These are phyloP conservation scores for Rotaria macrura DNA, from an alignment of 2,888 invertebrate genomes.

Conservation along the genomic window DNA sequence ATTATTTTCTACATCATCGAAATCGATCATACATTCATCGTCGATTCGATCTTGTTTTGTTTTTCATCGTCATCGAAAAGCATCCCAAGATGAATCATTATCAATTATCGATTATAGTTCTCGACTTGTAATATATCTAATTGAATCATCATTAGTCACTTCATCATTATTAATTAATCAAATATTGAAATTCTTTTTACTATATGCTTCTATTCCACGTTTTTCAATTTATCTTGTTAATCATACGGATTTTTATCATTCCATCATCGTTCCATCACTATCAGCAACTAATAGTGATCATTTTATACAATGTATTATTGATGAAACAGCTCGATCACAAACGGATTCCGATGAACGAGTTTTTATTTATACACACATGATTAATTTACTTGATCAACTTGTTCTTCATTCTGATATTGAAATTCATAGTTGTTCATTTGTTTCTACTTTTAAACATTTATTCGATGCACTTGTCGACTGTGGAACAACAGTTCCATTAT, in stretches of 20 bases:
- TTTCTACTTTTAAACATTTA: neutral
- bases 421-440: neutral
- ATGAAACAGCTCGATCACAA: constrained; percentile 20
- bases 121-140: neutral
- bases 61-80: neutral
- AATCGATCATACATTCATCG: neutral
- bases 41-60: neutral
- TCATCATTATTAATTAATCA: neutral
- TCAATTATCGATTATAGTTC: neutral
- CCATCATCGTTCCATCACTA: neutral
- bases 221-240: neutral
- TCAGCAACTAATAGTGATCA: neutral
- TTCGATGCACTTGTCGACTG: neutral
- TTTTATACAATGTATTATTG: neutral
- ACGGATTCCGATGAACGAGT: neutral
- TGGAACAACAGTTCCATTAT: constrained; percentile 8
- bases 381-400: neutral
- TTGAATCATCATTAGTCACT: neutral
- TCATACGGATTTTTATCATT: neutral
- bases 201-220: neutral
- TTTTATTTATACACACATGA: neutral
- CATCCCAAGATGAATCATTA: neutral
- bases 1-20: neutral
- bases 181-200: neutral
- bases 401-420: neutral